Evolutionary conservation across 2,888 invertebrate species (phyloP).

Genomic region (Pediacus dermestoides): DNA sequence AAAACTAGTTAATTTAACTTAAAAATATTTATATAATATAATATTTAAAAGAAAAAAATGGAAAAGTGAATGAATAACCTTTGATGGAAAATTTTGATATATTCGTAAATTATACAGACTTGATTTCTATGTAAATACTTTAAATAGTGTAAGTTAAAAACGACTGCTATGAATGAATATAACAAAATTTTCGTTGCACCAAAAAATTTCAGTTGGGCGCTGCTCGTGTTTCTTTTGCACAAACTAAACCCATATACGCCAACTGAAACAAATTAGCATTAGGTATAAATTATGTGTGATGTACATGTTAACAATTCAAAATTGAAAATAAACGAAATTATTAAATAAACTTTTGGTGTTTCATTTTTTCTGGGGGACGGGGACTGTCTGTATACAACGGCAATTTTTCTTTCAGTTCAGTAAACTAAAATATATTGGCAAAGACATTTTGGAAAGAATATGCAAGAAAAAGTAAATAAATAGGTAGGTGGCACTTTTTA

Average conservation of each 20-base stretch:
- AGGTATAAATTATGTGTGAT: constrained; percentile 51
- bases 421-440: too few relatives aligned
- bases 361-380: constrained; percentile 39
- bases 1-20: constrained; percentile 44
- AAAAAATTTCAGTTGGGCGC: constrained; percentile 31
- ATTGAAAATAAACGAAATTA: constrained; percentile 51
- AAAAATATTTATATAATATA: constrained; percentile 38
- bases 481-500: constrained; percentile 48
- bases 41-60: constrained; percentile 14
- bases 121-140: constrained; percentile 8
- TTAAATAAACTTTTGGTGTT: constrained; percentile 37
- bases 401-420: too few relatives aligned
- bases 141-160: constrained; percentile 1
- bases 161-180: constrained; percentile 30
- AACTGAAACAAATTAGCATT: too few relatives aligned
- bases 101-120: constrained; percentile 25
- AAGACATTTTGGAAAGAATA: constrained; percentile 19
- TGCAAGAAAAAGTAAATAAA: constrained; percentile 33
- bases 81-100: constrained; percentile 46
- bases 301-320: constrained; percentile 52
- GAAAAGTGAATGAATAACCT: constrained; percentile 1
- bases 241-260: too few relatives aligned
- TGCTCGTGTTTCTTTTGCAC: too few relatives aligned
- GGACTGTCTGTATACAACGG: too few relatives aligned
- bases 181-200: constrained; percentile 48